Evolutionary conservation across 2,113 vertebrate species (phyloP).

Genomic region (Pseudopipra pipra): DNA sequence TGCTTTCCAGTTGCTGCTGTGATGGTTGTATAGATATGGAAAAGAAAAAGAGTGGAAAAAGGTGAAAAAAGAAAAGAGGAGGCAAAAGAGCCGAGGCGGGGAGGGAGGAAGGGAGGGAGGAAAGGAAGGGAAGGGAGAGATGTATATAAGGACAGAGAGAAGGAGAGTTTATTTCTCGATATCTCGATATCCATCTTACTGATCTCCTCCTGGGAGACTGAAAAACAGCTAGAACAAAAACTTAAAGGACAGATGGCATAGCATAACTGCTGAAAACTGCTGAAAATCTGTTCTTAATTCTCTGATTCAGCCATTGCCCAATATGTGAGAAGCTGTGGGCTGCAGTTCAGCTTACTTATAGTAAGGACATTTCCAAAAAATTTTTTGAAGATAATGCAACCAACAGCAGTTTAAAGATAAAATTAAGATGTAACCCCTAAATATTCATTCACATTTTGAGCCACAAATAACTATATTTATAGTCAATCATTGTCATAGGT

Average conservation of each 20-base stretch:
- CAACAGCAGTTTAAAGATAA: background rate
- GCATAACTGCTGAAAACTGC: background rate
- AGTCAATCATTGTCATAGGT: background rate
- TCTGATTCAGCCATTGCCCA: conserved; percentile 12
- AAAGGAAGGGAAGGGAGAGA: background rate
- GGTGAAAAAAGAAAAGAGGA: background rate
- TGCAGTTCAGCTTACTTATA: background rate
- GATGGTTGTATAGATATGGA: background rate
- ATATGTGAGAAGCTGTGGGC: background rate
- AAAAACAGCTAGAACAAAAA: background rate
- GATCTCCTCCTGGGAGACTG: background rate
- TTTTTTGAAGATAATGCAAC: background rate
- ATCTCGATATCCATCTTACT: background rate
- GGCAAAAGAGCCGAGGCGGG: background rate
- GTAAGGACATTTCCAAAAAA: background rate
- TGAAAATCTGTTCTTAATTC: conserved; percentile 5
- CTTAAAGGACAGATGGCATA: conserved; percentile 22
- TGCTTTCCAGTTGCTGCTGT: background rate
- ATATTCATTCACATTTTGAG: background rate
- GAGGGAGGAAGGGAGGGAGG: accelerated
- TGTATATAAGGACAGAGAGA: background rate
- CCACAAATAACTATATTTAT: background rate
- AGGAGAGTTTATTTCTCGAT: background rate
- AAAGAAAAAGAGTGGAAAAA: background rate
- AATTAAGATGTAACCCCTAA: background rate